Evolutionary conservation across 2,888 invertebrate genomes (phyloP).

Genomic region (Linhomoeus sp.): DNA sequence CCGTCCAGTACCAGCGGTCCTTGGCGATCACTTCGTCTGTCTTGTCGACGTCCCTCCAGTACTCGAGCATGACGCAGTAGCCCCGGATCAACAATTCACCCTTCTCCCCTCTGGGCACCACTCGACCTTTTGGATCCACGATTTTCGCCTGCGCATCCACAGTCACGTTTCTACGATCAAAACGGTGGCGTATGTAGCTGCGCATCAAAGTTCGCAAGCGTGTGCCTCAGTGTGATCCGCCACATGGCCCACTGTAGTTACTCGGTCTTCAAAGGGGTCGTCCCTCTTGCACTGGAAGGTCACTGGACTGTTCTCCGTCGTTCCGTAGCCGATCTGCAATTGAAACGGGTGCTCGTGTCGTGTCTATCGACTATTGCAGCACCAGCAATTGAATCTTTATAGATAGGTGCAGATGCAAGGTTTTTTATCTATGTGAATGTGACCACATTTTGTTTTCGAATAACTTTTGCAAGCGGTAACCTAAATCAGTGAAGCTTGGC

Average conservation of each 20-base stretch:
- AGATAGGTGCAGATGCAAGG: too few relatives aligned
- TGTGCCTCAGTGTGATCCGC: constrained; percentile 6
- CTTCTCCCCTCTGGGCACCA: constrained; percentile 47
- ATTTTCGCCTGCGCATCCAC: constrained; percentile 14
- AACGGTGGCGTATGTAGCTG: too few relatives aligned
- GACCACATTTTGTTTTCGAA: too few relatives aligned
- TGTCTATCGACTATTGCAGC: not conserved
- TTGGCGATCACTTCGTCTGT: constrained; percentile 45
- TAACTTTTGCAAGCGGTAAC: too few relatives aligned
- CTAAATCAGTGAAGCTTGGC: too few relatives aligned
- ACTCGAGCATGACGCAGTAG: constrained; percentile 54
- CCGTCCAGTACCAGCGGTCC: constrained; percentile 62
- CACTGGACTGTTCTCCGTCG: constrained; percentile 40
- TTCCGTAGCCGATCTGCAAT: constrained; percentile 38
- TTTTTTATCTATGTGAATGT: too few relatives aligned
- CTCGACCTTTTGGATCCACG: constrained; percentile 41
- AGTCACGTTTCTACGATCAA: not conserved
- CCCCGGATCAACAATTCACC: constrained; percentile 59
- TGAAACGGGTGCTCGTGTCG: too few relatives aligned
- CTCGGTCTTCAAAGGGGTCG: constrained; percentile 31
- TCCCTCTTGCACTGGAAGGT: constrained; percentile 31
- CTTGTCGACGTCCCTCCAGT: constrained; percentile 56
- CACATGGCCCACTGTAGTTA: constrained; percentile 9
- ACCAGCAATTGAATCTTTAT: too few relatives aligned
- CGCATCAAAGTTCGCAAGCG: too few relatives aligned